Conservation (phyloP, 2,113 vertebrate genomes). For the Eulemur rufifrons region DNA sequence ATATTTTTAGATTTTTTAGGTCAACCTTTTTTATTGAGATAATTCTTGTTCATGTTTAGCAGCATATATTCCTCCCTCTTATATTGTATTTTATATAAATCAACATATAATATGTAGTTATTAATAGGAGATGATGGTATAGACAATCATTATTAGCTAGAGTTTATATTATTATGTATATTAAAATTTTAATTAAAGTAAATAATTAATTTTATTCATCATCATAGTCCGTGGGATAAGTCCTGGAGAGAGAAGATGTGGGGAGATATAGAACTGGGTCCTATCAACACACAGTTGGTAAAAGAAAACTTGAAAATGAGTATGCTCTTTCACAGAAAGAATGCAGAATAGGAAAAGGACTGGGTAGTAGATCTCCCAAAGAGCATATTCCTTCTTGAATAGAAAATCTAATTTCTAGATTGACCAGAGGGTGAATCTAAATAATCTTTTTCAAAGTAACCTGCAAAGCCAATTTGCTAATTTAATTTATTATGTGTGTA, state of each 20-base stretch:
- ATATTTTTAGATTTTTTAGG: neutral
- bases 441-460: neutral
- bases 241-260: neutral
- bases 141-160: neutral
- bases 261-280: neutral
- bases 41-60: neutral
- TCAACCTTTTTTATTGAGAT: neutral
- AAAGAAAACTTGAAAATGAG: neutral
- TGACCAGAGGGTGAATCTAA: neutral
- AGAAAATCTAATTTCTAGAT: neutral
- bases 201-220: neutral
- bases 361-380: neutral
- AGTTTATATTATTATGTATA: neutral
- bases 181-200: neutral
- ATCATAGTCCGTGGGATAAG: neutral
- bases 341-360: neutral
- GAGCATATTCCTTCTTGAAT: neutral
- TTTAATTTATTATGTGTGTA: conserved; percentile 35
- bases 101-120: neutral
- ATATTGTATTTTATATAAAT: neutral
- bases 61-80: neutral
- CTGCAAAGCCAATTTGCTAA: neutral
- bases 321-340: neutral
- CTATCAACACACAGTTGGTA: neutral
- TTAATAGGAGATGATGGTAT: neutral